Evolutionary conservation across 2,797 vertebrate genomes (phyloP).

Genomic region (Xerus rutilus): DNA sequence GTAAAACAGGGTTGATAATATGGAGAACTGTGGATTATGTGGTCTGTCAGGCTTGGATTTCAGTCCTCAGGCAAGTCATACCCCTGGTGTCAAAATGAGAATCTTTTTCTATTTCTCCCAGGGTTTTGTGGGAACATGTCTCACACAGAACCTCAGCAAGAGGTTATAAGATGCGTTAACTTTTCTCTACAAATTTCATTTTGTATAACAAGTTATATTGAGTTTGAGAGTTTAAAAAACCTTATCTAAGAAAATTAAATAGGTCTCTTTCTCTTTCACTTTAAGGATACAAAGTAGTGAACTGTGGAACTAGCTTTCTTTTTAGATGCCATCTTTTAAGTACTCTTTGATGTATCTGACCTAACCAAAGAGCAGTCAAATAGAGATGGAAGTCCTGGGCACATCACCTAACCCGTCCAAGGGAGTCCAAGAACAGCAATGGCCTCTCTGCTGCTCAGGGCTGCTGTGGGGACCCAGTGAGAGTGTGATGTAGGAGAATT

Average conservation of each 20-base stretch:
- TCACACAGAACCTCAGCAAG: background rate
- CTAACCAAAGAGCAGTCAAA: background rate
- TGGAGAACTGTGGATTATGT: background rate
- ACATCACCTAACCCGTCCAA: background rate
- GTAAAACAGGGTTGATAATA: background rate
- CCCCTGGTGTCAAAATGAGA: background rate
- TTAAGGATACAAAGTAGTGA: conserved; percentile 4
- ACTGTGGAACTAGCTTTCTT: conserved; percentile 31
- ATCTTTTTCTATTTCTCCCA: background rate
- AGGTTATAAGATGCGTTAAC: background rate
- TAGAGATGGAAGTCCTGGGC: background rate
- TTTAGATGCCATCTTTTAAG: background rate
- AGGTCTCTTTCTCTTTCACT: background rate
- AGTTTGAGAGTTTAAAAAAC: conserved; percentile 25
- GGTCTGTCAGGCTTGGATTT: background rate
- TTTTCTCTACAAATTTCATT: background rate
- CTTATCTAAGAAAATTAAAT: conserved; percentile 39
- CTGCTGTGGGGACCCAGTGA: background rate
- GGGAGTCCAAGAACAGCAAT: background rate
- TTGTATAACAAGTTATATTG: conserved; percentile 36
- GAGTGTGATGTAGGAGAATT: background rate
- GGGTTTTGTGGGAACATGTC: background rate
- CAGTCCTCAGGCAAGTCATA: background rate
- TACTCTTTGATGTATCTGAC: background rate
- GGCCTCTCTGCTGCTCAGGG: background rate